phyloP scores from a whole-genome alignment of 2,113 vertebrate species.

The Triplophysa rosa region DNA sequence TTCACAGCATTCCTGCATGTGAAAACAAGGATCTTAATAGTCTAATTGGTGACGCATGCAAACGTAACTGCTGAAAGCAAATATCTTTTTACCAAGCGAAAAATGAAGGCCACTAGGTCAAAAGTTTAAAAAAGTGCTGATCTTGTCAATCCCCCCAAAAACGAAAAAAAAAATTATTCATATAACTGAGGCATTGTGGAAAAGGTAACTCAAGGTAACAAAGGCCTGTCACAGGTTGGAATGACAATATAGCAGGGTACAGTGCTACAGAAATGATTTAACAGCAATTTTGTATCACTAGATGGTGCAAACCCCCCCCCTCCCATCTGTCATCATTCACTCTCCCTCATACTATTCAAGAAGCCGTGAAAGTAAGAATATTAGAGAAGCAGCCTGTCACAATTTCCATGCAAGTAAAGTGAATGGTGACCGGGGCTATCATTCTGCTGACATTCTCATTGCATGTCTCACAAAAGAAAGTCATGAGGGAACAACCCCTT shows the following conservation, averaged over 20 bases:
- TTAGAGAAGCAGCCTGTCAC: too few relatives aligned
- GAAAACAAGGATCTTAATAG: background rate
- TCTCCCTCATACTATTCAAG: too few relatives aligned
- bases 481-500: too few relatives aligned
- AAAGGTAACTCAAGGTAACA: background rate
- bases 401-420: too few relatives aligned
- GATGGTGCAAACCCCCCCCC: background rate
- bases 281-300: background rate
- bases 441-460: too few relatives aligned
- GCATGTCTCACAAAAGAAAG: too few relatives aligned
- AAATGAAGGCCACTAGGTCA: background rate
- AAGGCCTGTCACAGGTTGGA: background rate
- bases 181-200: background rate
- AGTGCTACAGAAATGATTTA: slow-evolving; percentile 18
- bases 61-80: slow-evolving; percentile 4
- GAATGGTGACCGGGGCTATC: too few relatives aligned
- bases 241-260: background rate
- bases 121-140: background rate
- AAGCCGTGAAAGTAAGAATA: too few relatives aligned
- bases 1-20: slow-evolving; percentile 11
- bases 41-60: background rate
- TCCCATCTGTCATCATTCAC: too few relatives aligned
- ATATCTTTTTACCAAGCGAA: background rate
- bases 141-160: background rate
- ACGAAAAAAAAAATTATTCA: background rate